These are phyloP conservation scores for Tyrophagus putrescentiae DNA, from an alignment of 1,140 invertebrate genomes.

Conservation along the genomic window DNA sequence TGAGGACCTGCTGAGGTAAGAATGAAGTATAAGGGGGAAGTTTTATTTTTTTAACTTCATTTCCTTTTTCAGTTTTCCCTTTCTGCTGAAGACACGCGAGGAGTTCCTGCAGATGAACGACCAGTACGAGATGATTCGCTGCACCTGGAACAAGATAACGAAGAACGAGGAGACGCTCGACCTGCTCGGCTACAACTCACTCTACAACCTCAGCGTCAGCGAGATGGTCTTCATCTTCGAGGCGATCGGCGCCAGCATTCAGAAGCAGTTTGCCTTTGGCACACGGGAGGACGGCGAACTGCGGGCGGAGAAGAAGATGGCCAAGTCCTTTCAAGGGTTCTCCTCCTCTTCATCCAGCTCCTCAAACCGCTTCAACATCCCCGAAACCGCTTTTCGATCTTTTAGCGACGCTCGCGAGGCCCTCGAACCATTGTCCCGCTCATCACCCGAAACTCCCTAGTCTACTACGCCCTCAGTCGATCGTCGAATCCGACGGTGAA, in stretches of 20 bases:
- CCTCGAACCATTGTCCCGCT: slow-evolving; percentile 11
- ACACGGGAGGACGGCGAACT: background rate
- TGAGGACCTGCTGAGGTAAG: slow-evolving; percentile 14
- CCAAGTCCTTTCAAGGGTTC: background rate
- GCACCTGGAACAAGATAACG: background rate
- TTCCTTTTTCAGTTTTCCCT: slow-evolving; percentile 22
- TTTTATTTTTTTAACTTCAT: background rate
- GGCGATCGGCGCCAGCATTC: slow-evolving; percentile 15
- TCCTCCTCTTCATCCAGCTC: background rate
- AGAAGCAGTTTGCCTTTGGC: slow-evolving; percentile 1
- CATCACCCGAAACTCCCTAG: slow-evolving; percentile 19
- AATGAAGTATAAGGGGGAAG: background rate
- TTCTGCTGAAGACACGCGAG: slow-evolving; percentile 20
- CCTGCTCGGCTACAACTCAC: slow-evolving; percentile 1
- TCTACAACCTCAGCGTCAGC: slow-evolving; percentile 17
- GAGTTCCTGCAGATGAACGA: slow-evolving; percentile 17
- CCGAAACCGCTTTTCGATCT: background rate
- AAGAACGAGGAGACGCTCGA: slow-evolving; percentile 14
- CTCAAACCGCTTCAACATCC: background rate
- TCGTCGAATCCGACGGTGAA: slow-evolving; percentile 17
- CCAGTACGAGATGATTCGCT: slow-evolving; percentile 21
- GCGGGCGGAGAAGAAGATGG: background rate
- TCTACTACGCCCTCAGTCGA: background rate
- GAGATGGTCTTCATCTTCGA: slow-evolving; percentile 25
- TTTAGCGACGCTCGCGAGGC: background rate